Evolutionary conservation across 2,888 invertebrate genomes (phyloP).

Genomic region (Macroteleia sp.): DNA sequence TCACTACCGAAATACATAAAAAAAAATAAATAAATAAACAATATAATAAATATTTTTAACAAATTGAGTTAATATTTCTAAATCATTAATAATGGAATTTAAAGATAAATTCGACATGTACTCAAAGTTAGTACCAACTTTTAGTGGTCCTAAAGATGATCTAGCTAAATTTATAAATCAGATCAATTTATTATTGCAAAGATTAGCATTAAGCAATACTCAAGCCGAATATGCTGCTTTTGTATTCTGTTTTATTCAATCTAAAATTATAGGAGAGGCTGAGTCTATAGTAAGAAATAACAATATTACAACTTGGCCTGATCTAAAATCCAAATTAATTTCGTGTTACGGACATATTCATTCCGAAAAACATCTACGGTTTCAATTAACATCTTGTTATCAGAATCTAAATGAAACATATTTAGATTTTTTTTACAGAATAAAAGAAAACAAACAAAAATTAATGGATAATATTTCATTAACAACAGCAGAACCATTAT

Average conservation of each 20-base stretch:
- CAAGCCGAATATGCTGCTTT: background rate
- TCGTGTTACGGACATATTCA: conserved; percentile 9
- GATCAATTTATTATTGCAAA: too few species aligned
- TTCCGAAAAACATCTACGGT: conserved; percentile 13
- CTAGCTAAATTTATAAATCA: too few species aligned
- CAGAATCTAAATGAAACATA: conserved; percentile 4
- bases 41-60: too few species aligned
- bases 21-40: too few species aligned
- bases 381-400: conserved; percentile 1
- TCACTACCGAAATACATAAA: too few species aligned
- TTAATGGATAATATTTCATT: conserved; percentile 9
- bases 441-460: conserved; percentile 1
- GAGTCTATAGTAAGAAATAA: background rate
- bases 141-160: too few species aligned
- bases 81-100: too few species aligned
- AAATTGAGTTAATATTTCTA: too few species aligned
- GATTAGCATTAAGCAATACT: too few species aligned
- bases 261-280: too few species aligned
- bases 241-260: background rate
- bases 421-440: background rate
- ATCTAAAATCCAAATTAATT: conserved; percentile 3
- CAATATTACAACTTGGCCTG: background rate
- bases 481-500: background rate
- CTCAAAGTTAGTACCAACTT: too few species aligned
- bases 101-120: too few species aligned